Conservation (phyloP, 2,888 invertebrate genomes). For the Drosophila limbata region DNA sequence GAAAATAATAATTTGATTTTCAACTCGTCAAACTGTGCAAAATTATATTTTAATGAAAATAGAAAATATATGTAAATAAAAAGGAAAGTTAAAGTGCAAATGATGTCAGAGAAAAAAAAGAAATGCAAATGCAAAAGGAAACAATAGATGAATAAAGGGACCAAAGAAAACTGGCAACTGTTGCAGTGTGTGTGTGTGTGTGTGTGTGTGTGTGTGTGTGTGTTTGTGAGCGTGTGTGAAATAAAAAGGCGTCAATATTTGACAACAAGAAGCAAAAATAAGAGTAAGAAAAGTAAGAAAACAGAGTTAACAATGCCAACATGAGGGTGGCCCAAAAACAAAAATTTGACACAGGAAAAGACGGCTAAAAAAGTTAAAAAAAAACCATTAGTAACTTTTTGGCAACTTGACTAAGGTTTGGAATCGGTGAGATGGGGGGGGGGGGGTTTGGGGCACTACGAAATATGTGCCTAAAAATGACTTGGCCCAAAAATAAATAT, state of each 20-base stretch:
- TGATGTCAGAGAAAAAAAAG: constrained; percentile 24
- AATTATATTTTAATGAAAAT: not conserved
- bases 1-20: not conserved
- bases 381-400: constrained; percentile 42
- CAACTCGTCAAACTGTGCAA: constrained; percentile 10
- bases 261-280: constrained; percentile 29
- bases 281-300: constrained; percentile 6
- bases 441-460: constrained; percentile 3
- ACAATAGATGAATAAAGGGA: constrained; percentile 6
- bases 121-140: constrained; percentile 11
- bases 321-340: constrained; percentile 16
- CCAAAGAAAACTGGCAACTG: constrained; percentile 16
- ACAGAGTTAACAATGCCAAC: constrained; percentile 32
- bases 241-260: constrained; percentile 59
- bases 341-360: constrained; percentile 44
- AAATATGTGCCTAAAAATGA: constrained; percentile 70
- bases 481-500: constrained; percentile 67
- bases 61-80: too few species aligned
- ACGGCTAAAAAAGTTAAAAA: constrained; percentile 10
- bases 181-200: not conserved
- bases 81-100: constrained; percentile 42
- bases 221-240: constrained; percentile 32
- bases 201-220: constrained; percentile 3
- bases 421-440: too few species aligned
- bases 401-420: constrained; percentile 14